Conservation (phyloP, 2,113 vertebrate genomes). For the Barbus barbus region DNA sequence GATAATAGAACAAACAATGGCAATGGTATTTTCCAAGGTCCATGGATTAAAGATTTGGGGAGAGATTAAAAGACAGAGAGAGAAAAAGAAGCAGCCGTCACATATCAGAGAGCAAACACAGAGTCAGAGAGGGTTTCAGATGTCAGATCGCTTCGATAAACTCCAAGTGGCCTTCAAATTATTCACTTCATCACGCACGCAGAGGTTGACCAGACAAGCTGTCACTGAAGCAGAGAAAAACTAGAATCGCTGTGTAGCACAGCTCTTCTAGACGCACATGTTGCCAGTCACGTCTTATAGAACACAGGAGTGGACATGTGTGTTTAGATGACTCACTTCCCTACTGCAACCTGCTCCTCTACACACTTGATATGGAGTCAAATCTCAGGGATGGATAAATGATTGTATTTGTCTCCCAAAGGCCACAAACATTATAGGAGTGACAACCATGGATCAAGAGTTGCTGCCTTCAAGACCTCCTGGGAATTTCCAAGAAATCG, state of each 20-base stretch:
- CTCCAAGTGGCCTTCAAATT: constrained; percentile 7
- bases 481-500: too few species aligned
- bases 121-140: constrained; percentile 61
- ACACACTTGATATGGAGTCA: background rate
- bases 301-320: background rate
- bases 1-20: constrained; percentile 2
- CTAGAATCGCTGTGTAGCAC: background rate
- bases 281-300: background rate
- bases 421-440: background rate
- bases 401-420: background rate
- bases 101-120: constrained; percentile 45
- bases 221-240: constrained; percentile 34
- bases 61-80: constrained; percentile 37
- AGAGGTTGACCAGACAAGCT: background rate
- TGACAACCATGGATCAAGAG: background rate
- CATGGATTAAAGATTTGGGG: constrained; percentile 26
- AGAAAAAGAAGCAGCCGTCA: constrained; percentile 43
- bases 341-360: background rate
- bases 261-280: constrained; percentile 1
- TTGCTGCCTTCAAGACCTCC: too few species aligned
- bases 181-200: background rate
- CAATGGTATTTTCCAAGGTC: background rate
- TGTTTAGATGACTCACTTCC: constrained; percentile 14
- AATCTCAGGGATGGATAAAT: background rate
- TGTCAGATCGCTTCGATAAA: constrained; percentile 58